A percentile compares a stretch with the other conserved stretches of the same genome.
These are phyloP conservation scores for Corythoichthys intestinalis DNA, from an alignment of 2,113 vertebrate species.

Conservation along the genomic window DNA sequence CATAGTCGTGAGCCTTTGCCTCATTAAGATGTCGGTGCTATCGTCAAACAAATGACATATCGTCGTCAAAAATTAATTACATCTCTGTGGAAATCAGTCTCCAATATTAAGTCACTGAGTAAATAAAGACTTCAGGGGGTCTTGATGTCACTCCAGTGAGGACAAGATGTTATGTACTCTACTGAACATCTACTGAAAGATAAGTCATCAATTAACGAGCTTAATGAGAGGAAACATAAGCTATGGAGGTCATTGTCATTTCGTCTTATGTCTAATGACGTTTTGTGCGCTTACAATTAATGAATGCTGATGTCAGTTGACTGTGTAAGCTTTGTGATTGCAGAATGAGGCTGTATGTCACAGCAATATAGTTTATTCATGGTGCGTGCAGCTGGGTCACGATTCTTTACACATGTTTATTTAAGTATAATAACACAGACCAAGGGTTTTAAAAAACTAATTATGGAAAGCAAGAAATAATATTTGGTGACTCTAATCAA, in stretches of 20 bases:
- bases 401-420: conserved; percentile 15
- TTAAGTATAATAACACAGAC: conserved; percentile 19
- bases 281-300: conserved; percentile 29
- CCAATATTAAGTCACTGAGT: conserved; percentile 56
- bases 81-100: conserved; percentile 52
- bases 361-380: conserved; percentile 29
- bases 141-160: conserved; percentile 37
- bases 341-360: conserved; percentile 32
- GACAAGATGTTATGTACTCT: conserved; percentile 13
- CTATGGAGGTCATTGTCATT: conserved; percentile 21
- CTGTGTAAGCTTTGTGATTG: conserved; percentile 24
- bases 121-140: conserved; percentile 57
- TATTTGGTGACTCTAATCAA: conserved; percentile 68
- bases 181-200: conserved; percentile 28
- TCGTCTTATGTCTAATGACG: conserved; percentile 18
- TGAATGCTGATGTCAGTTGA: conserved; percentile 24
- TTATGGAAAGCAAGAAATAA: conserved; percentile 55
- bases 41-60: conserved; percentile 63
- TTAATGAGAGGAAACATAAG: conserved; percentile 41
- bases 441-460: conserved; percentile 45
- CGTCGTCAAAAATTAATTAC: conserved; percentile 66
- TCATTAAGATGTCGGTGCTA: conserved; percentile 69
- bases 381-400: conserved; percentile 16
- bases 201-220: conserved; percentile 37
- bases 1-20: conserved; percentile 57